These are phyloP conservation scores for Oriolus oriolus DNA, from an alignment of 2,113 vertebrate genomes.

Conservation along the genomic window DNA sequence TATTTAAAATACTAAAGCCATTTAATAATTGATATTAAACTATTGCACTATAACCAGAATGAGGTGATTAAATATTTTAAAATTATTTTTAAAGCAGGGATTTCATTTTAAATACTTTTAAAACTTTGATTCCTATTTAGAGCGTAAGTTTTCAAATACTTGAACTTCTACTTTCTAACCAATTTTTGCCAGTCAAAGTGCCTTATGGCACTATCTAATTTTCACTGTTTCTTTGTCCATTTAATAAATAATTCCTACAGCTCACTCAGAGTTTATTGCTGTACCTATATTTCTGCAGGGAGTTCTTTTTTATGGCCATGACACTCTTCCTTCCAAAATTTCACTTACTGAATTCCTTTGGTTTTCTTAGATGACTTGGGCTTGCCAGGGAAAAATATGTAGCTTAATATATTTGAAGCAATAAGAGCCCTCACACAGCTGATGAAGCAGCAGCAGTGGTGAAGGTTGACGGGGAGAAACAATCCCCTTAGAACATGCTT, in stretches of 20 bases:
- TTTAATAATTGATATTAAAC: background rate
- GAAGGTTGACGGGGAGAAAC: background rate
- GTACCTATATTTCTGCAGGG: constrained; percentile 3
- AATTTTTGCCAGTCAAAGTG: background rate
- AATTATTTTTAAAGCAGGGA: background rate
- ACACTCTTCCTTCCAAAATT: constrained; percentile 31
- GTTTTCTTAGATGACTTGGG: constrained; percentile 32
- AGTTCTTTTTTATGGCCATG: background rate
- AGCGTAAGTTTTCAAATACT: background rate
- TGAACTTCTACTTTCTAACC: background rate
- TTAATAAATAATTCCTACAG: background rate
- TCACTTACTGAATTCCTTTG: constrained; percentile 2
- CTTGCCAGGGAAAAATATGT: constrained; percentile 37
- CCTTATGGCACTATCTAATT: background rate
- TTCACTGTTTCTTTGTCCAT: background rate
- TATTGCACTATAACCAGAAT: background rate
- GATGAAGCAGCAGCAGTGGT: background rate
- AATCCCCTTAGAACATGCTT: background rate
- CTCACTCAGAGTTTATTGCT: background rate
- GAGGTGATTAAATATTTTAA: background rate
- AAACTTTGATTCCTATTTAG: background rate
- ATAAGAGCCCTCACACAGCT: background rate
- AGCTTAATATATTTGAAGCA: constrained; percentile 26
- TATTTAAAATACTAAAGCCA: background rate
- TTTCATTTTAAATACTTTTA: background rate